Percentiles rank a stretch among this genome's conserved stretches.
These are phyloP conservation scores for Caranx melampygus DNA, from an alignment of 2,113 vertebrate species.

Conservation along the genomic window DNA sequence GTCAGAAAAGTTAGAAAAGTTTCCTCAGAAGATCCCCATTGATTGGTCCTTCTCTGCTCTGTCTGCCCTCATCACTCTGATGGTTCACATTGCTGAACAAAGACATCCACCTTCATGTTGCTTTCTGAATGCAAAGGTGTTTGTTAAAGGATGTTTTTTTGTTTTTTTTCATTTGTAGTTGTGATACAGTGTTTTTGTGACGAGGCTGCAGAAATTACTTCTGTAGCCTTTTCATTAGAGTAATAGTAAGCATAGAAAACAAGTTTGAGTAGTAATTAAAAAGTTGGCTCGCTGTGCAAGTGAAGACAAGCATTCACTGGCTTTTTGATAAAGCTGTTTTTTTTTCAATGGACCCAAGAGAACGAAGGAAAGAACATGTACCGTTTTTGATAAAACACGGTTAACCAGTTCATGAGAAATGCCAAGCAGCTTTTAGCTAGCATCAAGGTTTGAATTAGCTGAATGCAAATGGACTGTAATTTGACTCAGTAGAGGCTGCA, in stretches of 20 bases:
- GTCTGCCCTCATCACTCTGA: conserved; percentile 1
- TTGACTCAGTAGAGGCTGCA: conserved; percentile 2
- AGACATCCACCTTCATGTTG: conserved; percentile 13
- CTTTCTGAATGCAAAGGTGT: conserved; percentile 15
- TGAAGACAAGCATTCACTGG: not conserved
- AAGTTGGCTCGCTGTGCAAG: conserved; percentile 27
- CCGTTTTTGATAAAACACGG: conserved; percentile 8
- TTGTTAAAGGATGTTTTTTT: not conserved
- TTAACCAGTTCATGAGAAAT: conserved; percentile 14
- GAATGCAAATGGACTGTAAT: conserved; percentile 5
- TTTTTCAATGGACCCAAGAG: not conserved
- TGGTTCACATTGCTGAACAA: conserved; percentile 15
- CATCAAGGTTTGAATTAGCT: not conserved
- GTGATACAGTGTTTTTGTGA: conserved; percentile 19
- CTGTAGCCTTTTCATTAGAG: not conserved
- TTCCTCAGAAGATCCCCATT: conserved; percentile 27
- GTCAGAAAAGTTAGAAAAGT: conserved; percentile 3
- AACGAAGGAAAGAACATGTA: not conserved
- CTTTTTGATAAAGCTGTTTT: not conserved
- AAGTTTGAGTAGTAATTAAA: conserved; percentile 17
- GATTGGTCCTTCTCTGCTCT: conserved; percentile 19
- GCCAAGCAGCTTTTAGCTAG: conserved; percentile 23
- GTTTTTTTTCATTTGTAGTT: not conserved
- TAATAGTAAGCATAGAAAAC: not conserved
- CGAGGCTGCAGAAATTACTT: conserved; percentile 5